Conservation (phyloP, 2,888 invertebrate species). For the Drosophila algonquin region DNA sequence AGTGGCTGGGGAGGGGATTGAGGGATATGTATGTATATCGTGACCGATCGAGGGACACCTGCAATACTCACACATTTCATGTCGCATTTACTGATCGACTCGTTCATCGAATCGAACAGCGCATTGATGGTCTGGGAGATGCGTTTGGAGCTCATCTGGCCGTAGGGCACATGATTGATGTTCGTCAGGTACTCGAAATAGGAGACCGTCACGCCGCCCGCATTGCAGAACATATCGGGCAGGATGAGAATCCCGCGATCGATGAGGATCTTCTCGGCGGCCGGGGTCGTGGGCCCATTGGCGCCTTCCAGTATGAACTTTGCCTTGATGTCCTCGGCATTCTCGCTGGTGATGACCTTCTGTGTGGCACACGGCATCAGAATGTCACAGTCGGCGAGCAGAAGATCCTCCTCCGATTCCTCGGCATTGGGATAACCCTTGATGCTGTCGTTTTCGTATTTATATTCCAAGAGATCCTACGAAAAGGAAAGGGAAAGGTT, state of each 20-base stretch:
- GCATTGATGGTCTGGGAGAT: conserved; percentile 85
- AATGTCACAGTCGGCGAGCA: conserved; percentile 97
- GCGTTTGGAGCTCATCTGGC: conserved; percentile 96
- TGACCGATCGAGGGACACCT: background rate
- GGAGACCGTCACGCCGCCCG: conserved; percentile 98
- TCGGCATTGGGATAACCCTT: conserved; percentile 96
- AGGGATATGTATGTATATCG: background rate
- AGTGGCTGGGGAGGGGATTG: conserved; percentile 42
- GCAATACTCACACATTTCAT: conserved; percentile 44
- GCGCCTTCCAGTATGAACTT: conserved; percentile 98
- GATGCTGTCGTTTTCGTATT: conserved; percentile 91
- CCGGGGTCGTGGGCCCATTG: conserved; percentile 98
- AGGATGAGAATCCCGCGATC: conserved; percentile 95
- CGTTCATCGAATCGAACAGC: conserved; percentile 74
- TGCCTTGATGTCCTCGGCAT: conserved; percentile 94
- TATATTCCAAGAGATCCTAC: conserved; percentile 91
- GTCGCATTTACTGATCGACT: conserved; percentile 47
- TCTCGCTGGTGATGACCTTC: conserved; percentile 95
- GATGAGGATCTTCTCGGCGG: conserved; percentile 95
- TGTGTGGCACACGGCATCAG: conserved; percentile 98
- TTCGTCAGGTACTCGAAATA: conserved; percentile 99
- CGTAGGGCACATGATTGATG: conserved; percentile 98
- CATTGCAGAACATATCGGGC: conserved; percentile 95
- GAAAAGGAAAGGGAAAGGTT: background rate
- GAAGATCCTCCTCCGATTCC: conserved; percentile 91